phyloP scores from a whole-genome alignment of 2,797 vertebrate species.

The Mus caroli region DNA sequence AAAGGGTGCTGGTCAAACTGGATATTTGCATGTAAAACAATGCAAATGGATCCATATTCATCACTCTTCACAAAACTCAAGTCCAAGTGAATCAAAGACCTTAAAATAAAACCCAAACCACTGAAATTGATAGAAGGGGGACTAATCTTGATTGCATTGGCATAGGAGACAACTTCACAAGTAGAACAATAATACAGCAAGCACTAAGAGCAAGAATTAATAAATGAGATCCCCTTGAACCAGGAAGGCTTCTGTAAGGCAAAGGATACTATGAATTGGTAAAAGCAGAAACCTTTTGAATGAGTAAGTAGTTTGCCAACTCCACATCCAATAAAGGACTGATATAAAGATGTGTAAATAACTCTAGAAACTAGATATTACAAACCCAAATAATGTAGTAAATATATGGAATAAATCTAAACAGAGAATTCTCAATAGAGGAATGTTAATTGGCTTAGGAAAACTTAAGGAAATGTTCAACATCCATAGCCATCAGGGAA shows the following conservation, averaged over 20 bases:
- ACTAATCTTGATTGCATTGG: not conserved
- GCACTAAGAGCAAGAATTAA: not conserved
- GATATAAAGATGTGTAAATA: not conserved
- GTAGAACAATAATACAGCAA: not conserved
- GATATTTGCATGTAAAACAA: not conserved
- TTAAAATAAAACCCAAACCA: not conserved
- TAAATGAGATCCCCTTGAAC: not conserved
- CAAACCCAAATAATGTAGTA: not conserved
- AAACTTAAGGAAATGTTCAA: not conserved
- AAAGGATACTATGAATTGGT: not conserved
- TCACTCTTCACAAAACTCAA: not conserved
- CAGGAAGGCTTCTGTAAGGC: not conserved
- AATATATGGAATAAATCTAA: not conserved
- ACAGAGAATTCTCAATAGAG: not conserved
- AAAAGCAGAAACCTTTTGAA: not conserved
- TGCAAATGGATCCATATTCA: not conserved
- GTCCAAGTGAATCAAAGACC: not conserved
- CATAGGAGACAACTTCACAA: not conserved
- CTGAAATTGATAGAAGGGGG: not conserved
- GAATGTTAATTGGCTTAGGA: not conserved
- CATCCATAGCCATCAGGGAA: not conserved
- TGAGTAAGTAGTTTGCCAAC: not conserved
- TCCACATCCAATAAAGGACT: not conserved
- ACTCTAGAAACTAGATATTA: not conserved
- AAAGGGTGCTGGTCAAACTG: not conserved